phyloP scores from a whole-genome alignment of 2,888 invertebrate species.

The Helicoverpa assulta region DNA sequence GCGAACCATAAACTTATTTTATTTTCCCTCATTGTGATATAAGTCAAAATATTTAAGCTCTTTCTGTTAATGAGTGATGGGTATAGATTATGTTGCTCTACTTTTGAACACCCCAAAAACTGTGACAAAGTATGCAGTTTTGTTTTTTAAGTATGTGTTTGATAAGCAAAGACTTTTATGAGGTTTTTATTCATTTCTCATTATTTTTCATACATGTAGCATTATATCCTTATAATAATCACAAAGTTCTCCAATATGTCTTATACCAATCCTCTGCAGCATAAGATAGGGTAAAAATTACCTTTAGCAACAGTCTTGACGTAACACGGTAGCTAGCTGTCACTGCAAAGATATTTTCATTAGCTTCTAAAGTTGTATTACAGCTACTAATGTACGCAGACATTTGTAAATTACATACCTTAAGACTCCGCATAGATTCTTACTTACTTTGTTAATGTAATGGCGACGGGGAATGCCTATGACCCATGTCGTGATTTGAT shows the following conservation, averaged over 20 bases:
- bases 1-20: not conserved
- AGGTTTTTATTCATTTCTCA: too few relatives aligned
- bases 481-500: constrained; percentile 3
- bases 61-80: not conserved
- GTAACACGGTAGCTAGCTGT: constrained; percentile 27
- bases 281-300: not conserved
- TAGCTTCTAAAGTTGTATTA: constrained; percentile 28
- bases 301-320: not conserved
- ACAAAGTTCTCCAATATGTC: not conserved
- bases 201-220: too few relatives aligned
- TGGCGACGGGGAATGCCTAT: constrained; percentile 25
- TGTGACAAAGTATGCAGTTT: too few relatives aligned
- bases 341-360: constrained; percentile 33
- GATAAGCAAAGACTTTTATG: too few relatives aligned
- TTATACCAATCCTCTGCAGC: not conserved
- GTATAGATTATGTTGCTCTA: not conserved
- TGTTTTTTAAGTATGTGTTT: too few relatives aligned
- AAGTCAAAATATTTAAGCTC: not conserved
- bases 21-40: not conserved
- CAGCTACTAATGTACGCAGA: constrained; percentile 20
- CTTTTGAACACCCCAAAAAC: not conserved
- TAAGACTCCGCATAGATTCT: constrained; percentile 15
- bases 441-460: constrained; percentile 44
- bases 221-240: not conserved
- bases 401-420: constrained; percentile 33